These are phyloP conservation scores for Drosophila vallismaia DNA, from an alignment of 2,888 invertebrate species.

Conservation along the genomic window DNA sequence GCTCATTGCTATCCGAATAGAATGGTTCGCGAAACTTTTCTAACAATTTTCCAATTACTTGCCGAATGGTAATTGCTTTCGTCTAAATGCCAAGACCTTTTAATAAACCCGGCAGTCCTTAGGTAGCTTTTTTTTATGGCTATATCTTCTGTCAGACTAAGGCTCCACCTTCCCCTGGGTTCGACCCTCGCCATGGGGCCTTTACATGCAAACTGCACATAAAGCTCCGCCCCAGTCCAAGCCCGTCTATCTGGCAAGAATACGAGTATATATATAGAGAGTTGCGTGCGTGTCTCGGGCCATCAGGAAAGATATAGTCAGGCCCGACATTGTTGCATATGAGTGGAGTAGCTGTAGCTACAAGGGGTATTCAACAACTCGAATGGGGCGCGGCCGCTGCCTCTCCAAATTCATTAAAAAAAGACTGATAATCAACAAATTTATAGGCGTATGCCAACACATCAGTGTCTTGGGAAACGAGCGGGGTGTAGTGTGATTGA, in stretches of 20 bases:
- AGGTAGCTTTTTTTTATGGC: conserved; percentile 28
- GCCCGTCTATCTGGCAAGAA: conserved; percentile 31
- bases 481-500: not conserved
- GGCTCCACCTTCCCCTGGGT: not conserved
- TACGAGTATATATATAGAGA: not conserved
- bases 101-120: conserved; percentile 3
- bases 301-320: conserved; percentile 31
- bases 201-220: conserved; percentile 74
- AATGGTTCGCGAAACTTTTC: not conserved
- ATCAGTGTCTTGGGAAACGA: conserved; percentile 59
- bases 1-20: not conserved
- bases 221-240: conserved; percentile 45
- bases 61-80: conserved; percentile 20
- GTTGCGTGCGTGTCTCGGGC: conserved; percentile 39
- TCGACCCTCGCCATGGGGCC: conserved; percentile 39
- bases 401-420: conserved; percentile 64
- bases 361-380: conserved; percentile 46
- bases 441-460: conserved; percentile 77
- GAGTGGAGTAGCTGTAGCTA: conserved; percentile 16
- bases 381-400: conserved; percentile 50
- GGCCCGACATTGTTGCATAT: conserved; percentile 35
- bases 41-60: conserved; percentile 21
- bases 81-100: conserved; percentile 38
- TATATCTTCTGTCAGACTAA: conserved; percentile 25
- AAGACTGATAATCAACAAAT: conserved; percentile 73